Evolutionary conservation across 2,888 invertebrate genomes (phyloP).

Genomic region (Halictus quadricinctus): DNA sequence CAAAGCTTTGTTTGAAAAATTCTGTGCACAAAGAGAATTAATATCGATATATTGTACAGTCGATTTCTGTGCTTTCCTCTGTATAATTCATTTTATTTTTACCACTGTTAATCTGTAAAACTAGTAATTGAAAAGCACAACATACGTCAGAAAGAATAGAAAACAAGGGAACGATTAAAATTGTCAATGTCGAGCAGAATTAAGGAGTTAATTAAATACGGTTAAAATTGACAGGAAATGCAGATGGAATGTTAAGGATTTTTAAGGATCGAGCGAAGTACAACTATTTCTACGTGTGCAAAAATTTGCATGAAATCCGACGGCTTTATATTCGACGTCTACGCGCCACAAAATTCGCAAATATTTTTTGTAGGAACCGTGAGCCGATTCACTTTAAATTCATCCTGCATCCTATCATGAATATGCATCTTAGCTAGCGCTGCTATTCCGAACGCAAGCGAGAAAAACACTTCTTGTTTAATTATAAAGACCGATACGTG

Average conservation of each 20-base stretch:
- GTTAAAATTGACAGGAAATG: background rate
- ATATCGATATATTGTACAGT: too few species aligned
- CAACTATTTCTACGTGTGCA: background rate
- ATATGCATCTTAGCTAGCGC: slow-evolving; percentile 26
- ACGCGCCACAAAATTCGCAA: background rate
- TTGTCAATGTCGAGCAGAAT: background rate
- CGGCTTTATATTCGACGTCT: background rate
- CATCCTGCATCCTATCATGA: slow-evolving; percentile 26
- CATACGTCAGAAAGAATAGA: too few species aligned
- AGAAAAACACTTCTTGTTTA: slow-evolving; percentile 30
- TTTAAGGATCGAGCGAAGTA: background rate
- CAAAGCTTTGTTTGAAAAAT: background rate
- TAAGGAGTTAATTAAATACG: background rate
- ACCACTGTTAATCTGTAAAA: too few species aligned
- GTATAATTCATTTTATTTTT: too few species aligned
- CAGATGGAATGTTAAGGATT: background rate
- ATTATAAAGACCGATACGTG: slow-evolving; percentile 19
- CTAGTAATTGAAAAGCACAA: too few species aligned
- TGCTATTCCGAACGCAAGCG: slow-evolving; percentile 7
- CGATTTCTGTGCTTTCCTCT: background rate
- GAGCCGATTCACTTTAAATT: slow-evolving; percentile 11
- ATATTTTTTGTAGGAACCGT: slow-evolving; percentile 1
- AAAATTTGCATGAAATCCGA: background rate
- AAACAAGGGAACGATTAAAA: background rate
- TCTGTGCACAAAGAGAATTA: background rate